Percentiles rank a stretch among this genome's conserved stretches.
Evolutionary conservation across 2,113 vertebrate genomes (phyloP).

Genomic region (Clarias gariepinus): DNA sequence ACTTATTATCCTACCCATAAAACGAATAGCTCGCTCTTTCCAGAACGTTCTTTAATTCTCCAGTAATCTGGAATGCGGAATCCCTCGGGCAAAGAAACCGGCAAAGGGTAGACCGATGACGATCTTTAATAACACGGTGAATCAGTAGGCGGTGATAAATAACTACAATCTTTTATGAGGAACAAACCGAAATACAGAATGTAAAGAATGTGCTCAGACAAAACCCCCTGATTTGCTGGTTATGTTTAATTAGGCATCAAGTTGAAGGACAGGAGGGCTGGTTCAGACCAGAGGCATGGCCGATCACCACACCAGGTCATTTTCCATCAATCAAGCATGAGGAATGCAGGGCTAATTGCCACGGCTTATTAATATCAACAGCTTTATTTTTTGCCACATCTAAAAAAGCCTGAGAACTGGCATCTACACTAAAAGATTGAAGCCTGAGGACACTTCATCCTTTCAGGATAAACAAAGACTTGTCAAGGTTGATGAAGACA

Average conservation of each 20-base stretch:
- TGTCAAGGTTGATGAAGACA: slow-evolving; percentile 45
- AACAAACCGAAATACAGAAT: slow-evolving; percentile 34
- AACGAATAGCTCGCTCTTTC: slow-evolving; percentile 28
- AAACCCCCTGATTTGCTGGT: slow-evolving; percentile 22
- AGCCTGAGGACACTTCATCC: slow-evolving; percentile 13
- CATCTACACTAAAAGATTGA: slow-evolving; percentile 11
- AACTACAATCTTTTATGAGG: slow-evolving; percentile 32
- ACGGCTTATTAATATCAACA: slow-evolving; percentile 56
- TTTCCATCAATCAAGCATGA: slow-evolving; percentile 48
- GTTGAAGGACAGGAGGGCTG: slow-evolving; percentile 5
- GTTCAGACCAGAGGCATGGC: slow-evolving; percentile 31
- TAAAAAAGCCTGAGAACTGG: slow-evolving; percentile 10
- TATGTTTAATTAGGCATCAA: slow-evolving; percentile 11
- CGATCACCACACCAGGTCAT: slow-evolving; percentile 32
- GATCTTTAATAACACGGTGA: slow-evolving; percentile 55
- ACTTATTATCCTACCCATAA: slow-evolving; percentile 40
- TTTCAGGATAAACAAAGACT: slow-evolving; percentile 45
- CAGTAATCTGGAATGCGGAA: slow-evolving; percentile 41
- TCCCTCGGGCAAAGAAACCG: slow-evolving; percentile 26
- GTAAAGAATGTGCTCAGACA: slow-evolving; percentile 32
- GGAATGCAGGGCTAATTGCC: slow-evolving; percentile 30
- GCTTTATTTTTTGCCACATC: slow-evolving; percentile 37
- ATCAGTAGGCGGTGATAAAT: slow-evolving; percentile 47
- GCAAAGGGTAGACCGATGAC: slow-evolving; percentile 34
- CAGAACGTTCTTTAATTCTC: slow-evolving; percentile 46